Evolutionary conservation across 2,113 vertebrate genomes (phyloP), one percentile per base, ranked within the genome.

Genomic region (Prunella himalayana): DNA sequence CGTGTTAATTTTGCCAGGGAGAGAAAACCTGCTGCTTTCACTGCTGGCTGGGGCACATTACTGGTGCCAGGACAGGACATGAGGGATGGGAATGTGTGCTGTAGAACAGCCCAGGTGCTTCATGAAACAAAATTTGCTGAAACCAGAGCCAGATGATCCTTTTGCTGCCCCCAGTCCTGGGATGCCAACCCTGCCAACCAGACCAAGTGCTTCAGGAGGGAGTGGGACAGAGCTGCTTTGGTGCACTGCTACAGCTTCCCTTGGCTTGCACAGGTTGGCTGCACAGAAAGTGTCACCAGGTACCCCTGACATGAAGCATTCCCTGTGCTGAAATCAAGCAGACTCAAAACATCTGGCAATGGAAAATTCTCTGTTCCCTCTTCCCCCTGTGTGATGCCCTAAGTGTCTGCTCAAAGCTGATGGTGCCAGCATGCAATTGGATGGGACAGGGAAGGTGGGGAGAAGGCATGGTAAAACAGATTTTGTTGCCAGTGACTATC

Each of bases 141-240:
- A 81, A 64, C 7, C 13, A 77, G 91, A 60, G 15, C 19, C 11
- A 54, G 50, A 7, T 0, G 0, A 65, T 13, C 11, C 21, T 33
- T 0, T 1, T 75, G 13, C 13, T 0, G 1, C 21, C 18, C 0
- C 2, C 44, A 57, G 31, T 42, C 41, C 53, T 50, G 69, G 25
- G 47, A 51, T 83, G 77, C 33, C 31, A 25, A 39, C 30, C 23
- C 10, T 56, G 30, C 66, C 13, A 44, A 22, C 16, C 49, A 65
- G 54, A 75, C 15, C 0, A 2, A 14, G 30, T 7, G 20, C 23
- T 94, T 88, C 27, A n/a, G 53, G n/a, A 69, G 27, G 35, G 75
- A 76, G 35, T 31, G n/a, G 31, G 27, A 81, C 53, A 86, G 18
- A 80, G 15, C 33, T 44, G 9, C 41, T 71, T 50, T 19, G 44